Evolutionary conservation across 2,797 vertebrate genomes (phyloP).

Genomic region (Limnodromus scolopaceus): DNA sequence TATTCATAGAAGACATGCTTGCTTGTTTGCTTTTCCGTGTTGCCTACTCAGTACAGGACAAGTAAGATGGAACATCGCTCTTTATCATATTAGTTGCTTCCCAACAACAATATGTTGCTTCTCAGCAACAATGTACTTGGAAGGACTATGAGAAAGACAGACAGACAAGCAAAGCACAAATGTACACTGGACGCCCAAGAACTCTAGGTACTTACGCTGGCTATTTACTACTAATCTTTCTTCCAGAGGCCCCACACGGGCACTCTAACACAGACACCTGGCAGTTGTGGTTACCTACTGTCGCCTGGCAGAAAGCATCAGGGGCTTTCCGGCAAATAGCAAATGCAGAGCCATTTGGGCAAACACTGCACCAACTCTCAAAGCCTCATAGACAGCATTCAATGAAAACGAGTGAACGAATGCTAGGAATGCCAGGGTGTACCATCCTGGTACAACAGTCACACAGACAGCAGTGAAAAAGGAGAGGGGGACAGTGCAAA

Average conservation of each 20-base stretch:
- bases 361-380: not conserved
- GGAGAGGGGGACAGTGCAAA: not conserved
- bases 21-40: not conserved
- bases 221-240: not conserved
- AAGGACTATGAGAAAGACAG: not conserved
- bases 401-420: not conserved
- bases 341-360: not conserved
- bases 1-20: conserved; percentile 2
- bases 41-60: not conserved
- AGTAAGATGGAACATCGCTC: not conserved
- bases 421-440: not conserved
- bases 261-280: not conserved
- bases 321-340: not conserved
- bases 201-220: not conserved
- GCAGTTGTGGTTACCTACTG: not conserved
- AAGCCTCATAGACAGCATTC: rapidly evolving
- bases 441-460: not conserved
- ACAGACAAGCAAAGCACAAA: not conserved
- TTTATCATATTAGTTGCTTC: not conserved
- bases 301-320: rapidly evolving
- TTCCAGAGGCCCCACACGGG: not conserved
- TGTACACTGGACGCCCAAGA: not conserved
- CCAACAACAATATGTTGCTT: not conserved
- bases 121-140: not conserved
- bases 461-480: not conserved